Conservation (phyloP, 2,888 invertebrate genomes). For the Drosophila prolongata region DNA sequence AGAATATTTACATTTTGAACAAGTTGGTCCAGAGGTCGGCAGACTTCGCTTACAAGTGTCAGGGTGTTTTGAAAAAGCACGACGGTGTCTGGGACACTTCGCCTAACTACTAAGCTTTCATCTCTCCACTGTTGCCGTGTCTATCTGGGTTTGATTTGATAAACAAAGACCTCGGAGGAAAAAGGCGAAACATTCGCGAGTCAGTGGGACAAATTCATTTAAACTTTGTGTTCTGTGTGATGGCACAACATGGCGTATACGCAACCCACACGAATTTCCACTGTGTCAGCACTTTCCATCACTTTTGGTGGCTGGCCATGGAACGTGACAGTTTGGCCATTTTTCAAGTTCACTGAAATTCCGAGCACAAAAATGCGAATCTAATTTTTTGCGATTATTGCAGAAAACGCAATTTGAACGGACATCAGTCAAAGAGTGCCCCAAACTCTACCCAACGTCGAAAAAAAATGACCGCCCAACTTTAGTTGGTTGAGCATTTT, state of each 20-base stretch:
- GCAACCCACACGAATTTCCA: constrained; percentile 47
- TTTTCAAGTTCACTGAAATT: constrained; percentile 57
- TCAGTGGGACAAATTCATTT: constrained; percentile 61
- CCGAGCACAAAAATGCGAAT: constrained; percentile 52
- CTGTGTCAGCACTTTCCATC: constrained; percentile 54
- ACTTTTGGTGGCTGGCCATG: constrained; percentile 34
- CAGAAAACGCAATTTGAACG: constrained; percentile 53
- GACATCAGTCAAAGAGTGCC: constrained; percentile 59
- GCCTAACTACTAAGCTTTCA: constrained; percentile 18
- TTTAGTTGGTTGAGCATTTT: constrained; percentile 17
- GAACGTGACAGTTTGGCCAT: constrained; percentile 73
- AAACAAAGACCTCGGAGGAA: constrained; percentile 19
- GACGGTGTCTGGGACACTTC: constrained; percentile 20
- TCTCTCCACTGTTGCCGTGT: constrained; percentile 16
- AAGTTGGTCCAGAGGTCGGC: constrained; percentile 12
- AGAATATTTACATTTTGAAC: constrained; percentile 9
- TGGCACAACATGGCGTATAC: constrained; percentile 56
- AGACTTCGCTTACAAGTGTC: background rate
- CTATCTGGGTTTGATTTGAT: constrained; percentile 26
- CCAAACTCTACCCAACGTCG: background rate
- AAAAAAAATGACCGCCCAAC: background rate
- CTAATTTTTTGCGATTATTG: constrained; percentile 68
- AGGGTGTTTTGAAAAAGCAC: constrained; percentile 7
- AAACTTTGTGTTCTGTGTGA: constrained; percentile 27
- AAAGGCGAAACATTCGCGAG: constrained; percentile 21